Conservation (phyloP, 2,797 vertebrate species). For the Nyctalus aviator region DNA sequence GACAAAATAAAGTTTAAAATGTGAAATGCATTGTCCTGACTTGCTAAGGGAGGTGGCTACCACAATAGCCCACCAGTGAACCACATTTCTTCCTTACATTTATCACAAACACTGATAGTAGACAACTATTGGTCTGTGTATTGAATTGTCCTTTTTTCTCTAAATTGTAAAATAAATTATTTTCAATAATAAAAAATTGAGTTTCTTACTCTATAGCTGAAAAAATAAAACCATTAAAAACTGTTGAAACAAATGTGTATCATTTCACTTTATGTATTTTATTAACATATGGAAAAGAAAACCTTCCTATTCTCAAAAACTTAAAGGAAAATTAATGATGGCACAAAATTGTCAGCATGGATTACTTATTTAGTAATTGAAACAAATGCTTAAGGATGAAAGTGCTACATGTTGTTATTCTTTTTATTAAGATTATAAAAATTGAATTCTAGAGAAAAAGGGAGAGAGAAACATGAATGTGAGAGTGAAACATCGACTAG, state of each 20-base stretch:
- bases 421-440: background rate
- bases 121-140: background rate
- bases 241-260: background rate
- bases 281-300: slow-evolving; percentile 45
- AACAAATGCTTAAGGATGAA: background rate
- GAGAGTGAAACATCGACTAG: background rate
- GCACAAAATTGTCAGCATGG: background rate
- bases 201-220: slow-evolving; percentile 41
- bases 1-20: slow-evolving; percentile 5
- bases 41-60: background rate
- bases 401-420: background rate
- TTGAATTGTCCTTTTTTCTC: slow-evolving; percentile 9
- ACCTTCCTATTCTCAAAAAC: background rate
- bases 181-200: background rate
- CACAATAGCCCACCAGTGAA: background rate
- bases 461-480: background rate
- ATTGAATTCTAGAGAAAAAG: background rate
- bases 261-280: background rate
- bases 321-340: slow-evolving; percentile 41
- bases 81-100: background rate
- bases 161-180: slow-evolving; percentile 16
- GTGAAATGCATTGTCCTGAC: background rate
- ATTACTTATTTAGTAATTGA: background rate
- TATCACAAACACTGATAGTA: background rate
- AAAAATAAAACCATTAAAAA: slow-evolving; percentile 52